Conservation (phyloP, 2,888 invertebrate species). For the Iphiclides podalirius region DNA sequence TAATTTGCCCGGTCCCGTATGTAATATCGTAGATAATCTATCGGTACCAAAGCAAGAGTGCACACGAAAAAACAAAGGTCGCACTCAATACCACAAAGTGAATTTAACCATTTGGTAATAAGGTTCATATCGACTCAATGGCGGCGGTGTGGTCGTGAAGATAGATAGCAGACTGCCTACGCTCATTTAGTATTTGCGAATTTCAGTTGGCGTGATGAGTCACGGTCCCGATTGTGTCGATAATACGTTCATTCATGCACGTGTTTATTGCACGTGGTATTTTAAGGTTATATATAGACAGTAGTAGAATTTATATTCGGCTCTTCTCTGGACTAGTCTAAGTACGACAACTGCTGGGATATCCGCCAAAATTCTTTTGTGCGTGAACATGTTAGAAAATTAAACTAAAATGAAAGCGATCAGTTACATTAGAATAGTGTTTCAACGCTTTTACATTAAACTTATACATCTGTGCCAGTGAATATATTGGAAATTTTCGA, state of each 20-base stretch:
- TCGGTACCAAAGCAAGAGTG: background rate
- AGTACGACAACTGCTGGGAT: no score
- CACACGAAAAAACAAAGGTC: background rate
- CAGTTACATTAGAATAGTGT: no score
- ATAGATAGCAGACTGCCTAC: slow-evolving; percentile 2
- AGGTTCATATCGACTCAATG: background rate
- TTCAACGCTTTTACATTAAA: no score
- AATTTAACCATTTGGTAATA: background rate
- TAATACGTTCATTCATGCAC: slow-evolving; percentile 8
- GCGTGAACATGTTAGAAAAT: no score
- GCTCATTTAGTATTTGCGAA: slow-evolving; percentile 18
- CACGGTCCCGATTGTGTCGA: slow-evolving; percentile 10
- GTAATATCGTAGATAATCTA: background rate
- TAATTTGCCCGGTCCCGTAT: background rate
- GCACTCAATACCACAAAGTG: background rate
- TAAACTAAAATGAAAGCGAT: no score
- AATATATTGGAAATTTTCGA: no score
- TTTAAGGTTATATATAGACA: no score
- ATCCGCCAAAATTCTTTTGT: no score
- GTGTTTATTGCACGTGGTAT: background rate
- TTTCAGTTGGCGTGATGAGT: slow-evolving; percentile 9
- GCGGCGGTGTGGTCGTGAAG: background rate
- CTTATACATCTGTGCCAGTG: no score
- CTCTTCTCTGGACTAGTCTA: no score
- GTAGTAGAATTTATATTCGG: no score